Conservation (phyloP, 37 sponge, comb jelly and placozoan species). For the Axinella damicornis region DNA sequence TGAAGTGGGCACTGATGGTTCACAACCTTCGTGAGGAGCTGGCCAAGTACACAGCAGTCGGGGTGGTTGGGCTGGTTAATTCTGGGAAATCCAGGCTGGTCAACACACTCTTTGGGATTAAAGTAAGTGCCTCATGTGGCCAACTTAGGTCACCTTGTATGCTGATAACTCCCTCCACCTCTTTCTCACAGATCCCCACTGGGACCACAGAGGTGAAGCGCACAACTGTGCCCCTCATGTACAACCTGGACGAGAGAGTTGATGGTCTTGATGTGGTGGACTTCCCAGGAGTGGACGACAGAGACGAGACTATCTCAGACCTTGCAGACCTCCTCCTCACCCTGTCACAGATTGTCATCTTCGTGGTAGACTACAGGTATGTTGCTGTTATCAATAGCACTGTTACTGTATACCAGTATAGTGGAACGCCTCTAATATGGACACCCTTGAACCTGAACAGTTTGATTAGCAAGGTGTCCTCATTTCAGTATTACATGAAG, state of each 20-base stretch:
- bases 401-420: too few species aligned
- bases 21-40: conserved; percentile 56
- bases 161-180: background rate
- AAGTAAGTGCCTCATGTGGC: conserved; percentile 6
- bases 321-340: conserved; percentile 41
- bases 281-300: conserved; percentile 75
- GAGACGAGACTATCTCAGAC: conserved; percentile 37
- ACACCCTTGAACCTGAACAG: too few species aligned
- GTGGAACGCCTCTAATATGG: too few species aligned
- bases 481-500: too few species aligned
- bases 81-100: conserved; percentile 65
- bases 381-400: background rate
- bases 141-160: background rate
- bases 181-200: conserved; percentile 26
- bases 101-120: conserved; percentile 40
- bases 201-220: conserved; percentile 55
- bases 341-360: conserved; percentile 55
- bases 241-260: conserved; percentile 43
- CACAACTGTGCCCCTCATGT: conserved; percentile 65
- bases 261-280: conserved; percentile 64
- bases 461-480: too few species aligned
- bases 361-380: conserved; percentile 67
- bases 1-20: conserved; percentile 53
- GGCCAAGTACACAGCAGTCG: conserved; percentile 60
- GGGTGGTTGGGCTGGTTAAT: conserved; percentile 50